Percentiles rank a stretch among this genome's conserved stretches.
Conservation (phyloP, 2,888 invertebrate genomes). For the Alentia gelatinosa region DNA sequence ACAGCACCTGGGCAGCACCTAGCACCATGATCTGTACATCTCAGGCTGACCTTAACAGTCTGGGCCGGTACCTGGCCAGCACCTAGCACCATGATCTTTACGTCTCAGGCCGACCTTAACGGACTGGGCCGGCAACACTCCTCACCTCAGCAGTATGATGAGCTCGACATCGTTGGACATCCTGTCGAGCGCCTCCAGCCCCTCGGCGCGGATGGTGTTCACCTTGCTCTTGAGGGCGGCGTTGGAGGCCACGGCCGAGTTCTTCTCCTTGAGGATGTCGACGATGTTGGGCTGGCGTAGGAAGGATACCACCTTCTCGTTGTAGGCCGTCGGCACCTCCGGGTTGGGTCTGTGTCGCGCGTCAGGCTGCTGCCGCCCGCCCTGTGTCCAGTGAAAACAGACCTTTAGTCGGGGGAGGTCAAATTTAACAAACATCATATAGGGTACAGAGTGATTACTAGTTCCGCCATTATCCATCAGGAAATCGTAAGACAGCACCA, state of each 20-base stretch:
- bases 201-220: constrained; percentile 92
- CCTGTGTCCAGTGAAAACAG: too few relatives aligned
- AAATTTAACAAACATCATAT: too few relatives aligned
- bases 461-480: too few relatives aligned
- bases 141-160: constrained; percentile 93
- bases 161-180: constrained; percentile 96
- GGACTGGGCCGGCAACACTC: neutral
- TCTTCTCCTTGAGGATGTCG: constrained; percentile 87
- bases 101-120: too few relatives aligned
- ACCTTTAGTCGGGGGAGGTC: too few relatives aligned
- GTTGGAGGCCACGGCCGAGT: constrained; percentile 86
- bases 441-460: too few relatives aligned
- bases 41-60: too few relatives aligned
- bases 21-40: too few relatives aligned
- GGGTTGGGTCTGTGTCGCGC: neutral
- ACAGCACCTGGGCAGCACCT: too few relatives aligned
- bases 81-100: too few relatives aligned
- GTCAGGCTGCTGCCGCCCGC: neutral
- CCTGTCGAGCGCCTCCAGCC: constrained; percentile 90
- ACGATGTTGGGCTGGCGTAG: constrained; percentile 95
- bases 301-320: constrained; percentile 97
- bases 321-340: constrained; percentile 85
- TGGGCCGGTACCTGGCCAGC: too few relatives aligned
- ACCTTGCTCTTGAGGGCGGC: constrained; percentile 92
- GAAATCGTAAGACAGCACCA: too few relatives aligned